Conservation (phyloP, 2,113 vertebrate species). For the Eira barbara region DNA sequence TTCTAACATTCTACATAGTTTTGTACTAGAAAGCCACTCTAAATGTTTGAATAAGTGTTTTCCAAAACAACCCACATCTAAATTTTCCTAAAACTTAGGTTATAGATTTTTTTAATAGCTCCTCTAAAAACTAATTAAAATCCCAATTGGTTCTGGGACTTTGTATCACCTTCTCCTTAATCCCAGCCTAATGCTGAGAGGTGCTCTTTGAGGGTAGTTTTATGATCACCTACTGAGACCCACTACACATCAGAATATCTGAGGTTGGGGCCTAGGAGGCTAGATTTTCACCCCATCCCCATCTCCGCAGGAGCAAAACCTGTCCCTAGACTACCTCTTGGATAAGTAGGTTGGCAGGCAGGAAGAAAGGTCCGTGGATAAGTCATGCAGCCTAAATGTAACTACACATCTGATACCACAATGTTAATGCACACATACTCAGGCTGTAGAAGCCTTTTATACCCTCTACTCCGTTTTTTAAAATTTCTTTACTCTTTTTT, state of each 20-base stretch:
- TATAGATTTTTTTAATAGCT: not conserved
- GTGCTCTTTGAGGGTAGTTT: not conserved
- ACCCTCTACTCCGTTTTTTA: not conserved
- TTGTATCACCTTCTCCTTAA: not conserved
- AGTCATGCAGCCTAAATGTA: not conserved
- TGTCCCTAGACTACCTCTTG: not conserved
- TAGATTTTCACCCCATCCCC: not conserved
- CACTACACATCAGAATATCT: not conserved
- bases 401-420: not conserved
- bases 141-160: not conserved
- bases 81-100: not conserved
- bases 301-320: not conserved
- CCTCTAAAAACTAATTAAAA: not conserved
- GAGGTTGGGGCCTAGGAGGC: not conserved
- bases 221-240: not conserved
- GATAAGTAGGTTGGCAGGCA: not conserved
- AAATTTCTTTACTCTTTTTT: not conserved
- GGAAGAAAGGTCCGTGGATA: not conserved
- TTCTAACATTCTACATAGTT: not conserved
- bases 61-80: not conserved
- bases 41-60: not conserved
- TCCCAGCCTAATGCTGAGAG: not conserved
- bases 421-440: not conserved
- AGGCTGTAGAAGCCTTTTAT: not conserved
- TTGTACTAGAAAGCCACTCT: not conserved